Base-by-base conservation (phyloP, 2,888 invertebrate genomes). In the Ischnus inquisitorius region DNA sequence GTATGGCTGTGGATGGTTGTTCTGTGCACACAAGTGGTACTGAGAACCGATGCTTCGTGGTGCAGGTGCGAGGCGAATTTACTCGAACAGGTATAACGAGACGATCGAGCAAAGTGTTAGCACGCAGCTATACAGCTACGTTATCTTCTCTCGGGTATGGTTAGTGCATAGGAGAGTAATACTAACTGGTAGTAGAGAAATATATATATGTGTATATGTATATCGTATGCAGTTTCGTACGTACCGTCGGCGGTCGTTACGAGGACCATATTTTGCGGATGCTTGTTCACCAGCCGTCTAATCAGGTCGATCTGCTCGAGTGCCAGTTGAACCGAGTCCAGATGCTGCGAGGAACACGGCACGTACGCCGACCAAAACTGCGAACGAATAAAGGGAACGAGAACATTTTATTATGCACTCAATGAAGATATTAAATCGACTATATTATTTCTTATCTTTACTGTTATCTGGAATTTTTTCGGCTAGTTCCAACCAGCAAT, bases 301-400 rank as follows among this genome's bases (percentile, higher is more conserved):
- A 95, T 95, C 85, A 95, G 94, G 91, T 95, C 95, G 83, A 95
- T 94, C 90, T 95, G 95, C 86, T 95, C 95, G 82, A 95, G 91
- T 2, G 95, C 94, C 85, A 94, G 92, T 86, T 95, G 94, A 25
- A 95, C 95, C 8, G 95, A 95, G 89, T 95, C 95, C 88, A 94
- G 94, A 88, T 94, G 94, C 90, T 95, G 95, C 14, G 95, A 93
- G 54, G 93, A 93, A 87, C 95, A 95, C 0, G 93, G 93, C 34
- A 94, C 95, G 90, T 95, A 95, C 19, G 95, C 95, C n/a, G 95
- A 95, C 95, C 95, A 95, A 87, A 95, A 95, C 95, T 95, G 93
- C 12, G 92, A 93, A 85, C 83, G 34, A 80, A 86, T 34, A 4
- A 72, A 82, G 74, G 72, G 54, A 41, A 65, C 28, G n/a, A 25